Conservation (phyloP, 2,888 invertebrate genomes). For the Lysandra bellargus region DNA sequence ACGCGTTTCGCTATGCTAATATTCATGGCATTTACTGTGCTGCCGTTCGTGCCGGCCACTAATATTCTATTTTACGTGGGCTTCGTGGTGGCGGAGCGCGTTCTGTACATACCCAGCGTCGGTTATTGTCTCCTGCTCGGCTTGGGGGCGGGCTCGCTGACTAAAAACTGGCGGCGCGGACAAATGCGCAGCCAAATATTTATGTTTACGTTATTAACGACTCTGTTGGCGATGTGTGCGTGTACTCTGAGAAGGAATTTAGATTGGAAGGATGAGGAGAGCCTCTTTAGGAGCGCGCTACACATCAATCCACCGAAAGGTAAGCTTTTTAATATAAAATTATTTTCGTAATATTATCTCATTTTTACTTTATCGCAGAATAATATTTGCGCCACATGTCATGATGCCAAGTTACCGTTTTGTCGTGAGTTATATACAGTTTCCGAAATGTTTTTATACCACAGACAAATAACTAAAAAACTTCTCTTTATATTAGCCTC, state of each 20-base stretch:
- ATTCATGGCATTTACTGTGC: conserved; percentile 88
- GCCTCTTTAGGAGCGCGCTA: conserved; percentile 94
- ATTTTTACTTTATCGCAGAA: not conserved
- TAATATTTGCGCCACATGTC: not conserved
- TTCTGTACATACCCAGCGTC: conserved; percentile 97
- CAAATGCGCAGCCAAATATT: conserved; percentile 67
- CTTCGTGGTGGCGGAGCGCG: conserved; percentile 97
- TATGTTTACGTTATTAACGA: conserved; percentile 74
- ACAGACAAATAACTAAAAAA: not conserved
- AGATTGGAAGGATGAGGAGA: conserved; percentile 97
- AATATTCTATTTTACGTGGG: conserved; percentile 99
- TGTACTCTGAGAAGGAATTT: conserved; percentile 90
- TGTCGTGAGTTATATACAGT: not conserved
- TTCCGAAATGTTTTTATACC: not conserved
- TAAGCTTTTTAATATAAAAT: conserved; percentile 62
- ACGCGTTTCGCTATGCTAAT: conserved; percentile 77
- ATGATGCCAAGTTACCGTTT: not conserved
- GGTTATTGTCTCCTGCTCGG: conserved; percentile 95
- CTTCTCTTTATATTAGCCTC: too few relatives aligned
- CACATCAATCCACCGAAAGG: conserved; percentile 98
- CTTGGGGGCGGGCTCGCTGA: conserved; percentile 81
- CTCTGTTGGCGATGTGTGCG: conserved; percentile 85
- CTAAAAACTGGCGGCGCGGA: conserved; percentile 68
- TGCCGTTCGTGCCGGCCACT: conserved; percentile 97
- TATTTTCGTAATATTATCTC: not conserved